Percentiles rank a stretch among this genome's conserved stretches.
Conservation (phyloP, 2,113 vertebrate species). For the Manacus vitellinus region DNA sequence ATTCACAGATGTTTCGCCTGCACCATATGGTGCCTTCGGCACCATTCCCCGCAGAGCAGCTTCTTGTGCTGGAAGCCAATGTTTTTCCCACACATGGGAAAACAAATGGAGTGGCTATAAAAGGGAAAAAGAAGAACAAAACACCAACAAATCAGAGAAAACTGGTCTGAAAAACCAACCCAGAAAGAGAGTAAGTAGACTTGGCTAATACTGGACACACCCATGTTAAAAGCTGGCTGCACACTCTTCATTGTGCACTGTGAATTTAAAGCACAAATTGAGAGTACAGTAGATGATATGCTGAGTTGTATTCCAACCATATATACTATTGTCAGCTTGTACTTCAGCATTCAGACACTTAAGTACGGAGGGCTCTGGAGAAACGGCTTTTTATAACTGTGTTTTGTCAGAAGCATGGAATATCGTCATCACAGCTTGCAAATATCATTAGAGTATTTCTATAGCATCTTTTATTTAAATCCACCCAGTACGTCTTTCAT, state of each 20-base stretch:
- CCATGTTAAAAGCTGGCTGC: background rate
- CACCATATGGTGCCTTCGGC: conserved; percentile 43
- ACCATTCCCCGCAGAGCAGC: background rate
- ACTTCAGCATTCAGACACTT: background rate
- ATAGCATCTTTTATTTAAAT: background rate
- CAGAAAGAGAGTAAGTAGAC: background rate
- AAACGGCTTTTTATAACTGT: background rate
- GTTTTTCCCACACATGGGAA: conserved; percentile 36
- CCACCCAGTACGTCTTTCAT: background rate
- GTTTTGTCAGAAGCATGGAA: conserved; percentile 7
- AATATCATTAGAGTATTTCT: background rate
- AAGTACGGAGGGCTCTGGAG: background rate
- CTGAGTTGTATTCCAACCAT: background rate
- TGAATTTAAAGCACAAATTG: background rate
- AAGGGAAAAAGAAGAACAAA: background rate
- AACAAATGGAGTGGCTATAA: conserved; percentile 36
- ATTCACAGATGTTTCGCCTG: conserved; percentile 34
- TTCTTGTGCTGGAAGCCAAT: conserved; percentile 6
- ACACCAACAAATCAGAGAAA: background rate
- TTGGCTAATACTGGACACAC: background rate
- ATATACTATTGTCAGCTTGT: background rate
- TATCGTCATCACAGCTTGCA: conserved; percentile 3
- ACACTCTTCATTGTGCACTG: background rate
- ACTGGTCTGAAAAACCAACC: background rate
- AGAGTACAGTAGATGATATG: background rate